These are phyloP conservation scores for Vollenhovia emeryi DNA, from an alignment of 1,140 invertebrate species.

Conservation along the genomic window DNA sequence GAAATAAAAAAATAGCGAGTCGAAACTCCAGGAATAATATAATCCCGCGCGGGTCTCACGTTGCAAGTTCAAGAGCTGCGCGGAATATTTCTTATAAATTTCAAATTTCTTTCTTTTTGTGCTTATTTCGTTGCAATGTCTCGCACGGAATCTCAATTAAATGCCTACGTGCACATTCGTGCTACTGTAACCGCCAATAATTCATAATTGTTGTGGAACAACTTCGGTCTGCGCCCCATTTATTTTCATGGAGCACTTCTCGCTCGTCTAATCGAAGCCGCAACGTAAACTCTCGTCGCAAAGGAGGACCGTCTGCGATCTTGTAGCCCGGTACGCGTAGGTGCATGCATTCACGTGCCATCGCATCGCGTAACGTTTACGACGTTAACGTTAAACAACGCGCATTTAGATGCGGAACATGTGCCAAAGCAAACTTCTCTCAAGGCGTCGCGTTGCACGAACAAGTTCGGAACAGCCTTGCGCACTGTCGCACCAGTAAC, in stretches of 20 bases:
- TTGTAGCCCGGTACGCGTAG: constrained; percentile 4
- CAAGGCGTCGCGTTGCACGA: constrained; percentile 8
- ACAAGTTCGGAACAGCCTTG: constrained; percentile 34
- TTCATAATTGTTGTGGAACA: not conserved
- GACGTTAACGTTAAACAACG: constrained; percentile 28
- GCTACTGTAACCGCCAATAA: not conserved
- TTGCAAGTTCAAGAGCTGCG: not conserved
- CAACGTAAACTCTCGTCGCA: not conserved
- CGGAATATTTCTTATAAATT: not conserved
- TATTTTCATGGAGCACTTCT: constrained; percentile 5
- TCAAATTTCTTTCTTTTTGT: not conserved
- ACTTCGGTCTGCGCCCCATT: not conserved
- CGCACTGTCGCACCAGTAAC: constrained; percentile 7
- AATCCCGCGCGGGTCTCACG: not conserved
- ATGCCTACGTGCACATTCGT: not conserved
- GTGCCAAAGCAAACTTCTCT: constrained; percentile 44
- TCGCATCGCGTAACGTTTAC: constrained; percentile 34
- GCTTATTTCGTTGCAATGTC: not conserved
- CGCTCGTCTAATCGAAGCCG: not conserved
- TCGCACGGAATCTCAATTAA: not conserved
- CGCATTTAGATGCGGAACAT: constrained; percentile 42
- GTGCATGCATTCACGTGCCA: not conserved
- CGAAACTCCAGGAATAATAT: not conserved
- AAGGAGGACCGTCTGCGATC: not conserved
- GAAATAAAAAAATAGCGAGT: not conserved